Evolutionary conservation across 2,113 vertebrate genomes (phyloP).

Genomic region (Motacilla tschutschensis): DNA sequence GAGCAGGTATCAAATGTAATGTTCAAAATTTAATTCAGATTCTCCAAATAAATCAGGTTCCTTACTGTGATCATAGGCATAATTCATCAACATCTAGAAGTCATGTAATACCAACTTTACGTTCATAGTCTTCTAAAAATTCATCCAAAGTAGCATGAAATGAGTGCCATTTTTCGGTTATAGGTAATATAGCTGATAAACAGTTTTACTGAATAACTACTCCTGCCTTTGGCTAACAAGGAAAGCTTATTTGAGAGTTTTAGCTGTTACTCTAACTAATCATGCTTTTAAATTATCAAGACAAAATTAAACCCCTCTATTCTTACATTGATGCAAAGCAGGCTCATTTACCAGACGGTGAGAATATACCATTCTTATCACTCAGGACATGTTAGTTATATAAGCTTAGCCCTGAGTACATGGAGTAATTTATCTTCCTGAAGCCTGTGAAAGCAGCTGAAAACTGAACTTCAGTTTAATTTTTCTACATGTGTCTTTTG

Average conservation of each 20-base stretch:
- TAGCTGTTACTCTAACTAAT: not conserved
- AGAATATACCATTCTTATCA: not conserved
- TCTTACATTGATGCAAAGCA: not conserved
- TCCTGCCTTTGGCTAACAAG: not conserved
- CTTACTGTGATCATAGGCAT: not conserved
- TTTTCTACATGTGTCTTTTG: not conserved
- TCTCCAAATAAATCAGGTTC: not conserved
- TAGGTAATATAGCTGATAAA: not conserved
- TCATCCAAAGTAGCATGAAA: not conserved
- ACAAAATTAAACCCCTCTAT: not conserved
- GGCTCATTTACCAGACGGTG: not conserved
- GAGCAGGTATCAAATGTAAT: not conserved
- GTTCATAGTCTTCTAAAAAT: not conserved
- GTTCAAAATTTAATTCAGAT: constrained; percentile 7
- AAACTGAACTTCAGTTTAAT: not conserved
- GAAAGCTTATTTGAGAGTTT: not conserved
- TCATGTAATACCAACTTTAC: not conserved
- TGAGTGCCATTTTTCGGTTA: not conserved
- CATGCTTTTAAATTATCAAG: not conserved
- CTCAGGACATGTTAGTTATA: not conserved
- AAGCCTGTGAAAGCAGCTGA: not conserved
- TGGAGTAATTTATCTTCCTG: not conserved
- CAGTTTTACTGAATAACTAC: not conserved
- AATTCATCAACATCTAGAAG: not conserved
- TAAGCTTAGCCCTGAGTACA: not conserved